A percentile compares a stretch with the other conserved stretches of the same genome.
Evolutionary conservation across 1,140 invertebrate species (phyloP).

Genomic region (Holotrichia oblita): DNA sequence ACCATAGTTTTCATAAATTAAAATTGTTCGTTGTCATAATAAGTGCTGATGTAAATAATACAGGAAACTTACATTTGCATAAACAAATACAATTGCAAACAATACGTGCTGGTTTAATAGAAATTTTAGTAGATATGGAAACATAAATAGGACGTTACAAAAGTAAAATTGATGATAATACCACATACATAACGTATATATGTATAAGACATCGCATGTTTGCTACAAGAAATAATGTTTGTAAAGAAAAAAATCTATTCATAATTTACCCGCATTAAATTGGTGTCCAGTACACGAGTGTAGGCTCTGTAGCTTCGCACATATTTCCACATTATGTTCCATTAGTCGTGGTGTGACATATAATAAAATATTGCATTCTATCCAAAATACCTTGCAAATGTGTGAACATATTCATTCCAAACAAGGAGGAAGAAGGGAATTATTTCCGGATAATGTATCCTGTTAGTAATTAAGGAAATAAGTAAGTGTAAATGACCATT

Average conservation of each 20-base stretch:
- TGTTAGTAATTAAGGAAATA: too few species aligned
- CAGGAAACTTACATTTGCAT: slow-evolving; percentile 16
- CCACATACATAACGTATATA: not conserved
- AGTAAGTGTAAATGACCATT: too few species aligned
- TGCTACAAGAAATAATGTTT: not conserved
- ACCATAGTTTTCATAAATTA: slow-evolving; percentile 7
- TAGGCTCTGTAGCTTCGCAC: not conserved
- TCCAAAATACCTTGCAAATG: not conserved
- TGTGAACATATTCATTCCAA: not conserved
- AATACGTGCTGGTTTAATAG: not conserved
- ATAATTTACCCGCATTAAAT: slow-evolving; percentile 1
- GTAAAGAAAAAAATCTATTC: not conserved
- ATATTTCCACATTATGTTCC: too few species aligned
- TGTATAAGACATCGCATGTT: not conserved
- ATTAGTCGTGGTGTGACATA: not conserved
- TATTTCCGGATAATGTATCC: too few species aligned
- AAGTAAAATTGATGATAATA: not conserved
- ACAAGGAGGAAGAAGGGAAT: not conserved
- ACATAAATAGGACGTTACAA: not conserved
- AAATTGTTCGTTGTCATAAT: not conserved
- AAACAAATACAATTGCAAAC: slow-evolving; percentile 3
- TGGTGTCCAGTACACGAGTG: not conserved
- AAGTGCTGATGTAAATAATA: not conserved
- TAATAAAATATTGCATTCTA: not conserved
- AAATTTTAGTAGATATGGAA: slow-evolving; percentile 1